A percentile compares a stretch with the other conserved stretches of the same genome.
Conservation (phyloP, 92 coral and sea anemone species). For the Epizoanthus illoricatus region DNA sequence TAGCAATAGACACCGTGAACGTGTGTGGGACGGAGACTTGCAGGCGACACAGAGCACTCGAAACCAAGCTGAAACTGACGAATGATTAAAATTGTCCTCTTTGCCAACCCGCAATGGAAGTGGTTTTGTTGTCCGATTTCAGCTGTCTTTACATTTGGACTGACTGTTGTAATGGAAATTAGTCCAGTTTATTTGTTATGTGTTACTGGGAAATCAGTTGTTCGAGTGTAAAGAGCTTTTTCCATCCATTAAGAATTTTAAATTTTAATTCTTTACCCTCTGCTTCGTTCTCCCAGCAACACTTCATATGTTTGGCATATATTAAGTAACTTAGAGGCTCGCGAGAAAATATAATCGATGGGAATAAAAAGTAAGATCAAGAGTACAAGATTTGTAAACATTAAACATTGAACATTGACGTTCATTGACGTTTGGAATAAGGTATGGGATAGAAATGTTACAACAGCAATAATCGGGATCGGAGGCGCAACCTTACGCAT, state of each 20-base stretch:
- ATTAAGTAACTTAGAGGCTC: neutral
- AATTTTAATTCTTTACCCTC: neutral
- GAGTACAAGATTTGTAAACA: too few relatives aligned
- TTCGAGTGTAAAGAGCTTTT: neutral
- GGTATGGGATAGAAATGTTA: too few relatives aligned
- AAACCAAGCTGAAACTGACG: neutral
- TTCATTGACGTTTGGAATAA: too few relatives aligned
- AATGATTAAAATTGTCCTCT: neutral
- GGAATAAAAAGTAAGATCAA: neutral
- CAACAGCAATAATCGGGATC: too few relatives aligned
- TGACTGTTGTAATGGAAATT: slow-evolving; percentile 11
- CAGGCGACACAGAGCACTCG: neutral
- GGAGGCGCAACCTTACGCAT: too few relatives aligned
- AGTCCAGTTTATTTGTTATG: neutral
- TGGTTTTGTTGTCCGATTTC: neutral
- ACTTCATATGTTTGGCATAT: neutral
- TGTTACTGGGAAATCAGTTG: neutral
- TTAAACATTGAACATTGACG: too few relatives aligned
- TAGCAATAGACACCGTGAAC: neutral
- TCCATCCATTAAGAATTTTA: neutral
- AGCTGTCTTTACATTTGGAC: neutral
- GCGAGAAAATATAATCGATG: neutral
- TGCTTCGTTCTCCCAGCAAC: neutral
- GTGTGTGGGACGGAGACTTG: neutral
- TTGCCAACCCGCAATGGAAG: neutral